Base-by-base conservation (phyloP, 2,888 invertebrate species). In the Biston stratarius region DNA sequence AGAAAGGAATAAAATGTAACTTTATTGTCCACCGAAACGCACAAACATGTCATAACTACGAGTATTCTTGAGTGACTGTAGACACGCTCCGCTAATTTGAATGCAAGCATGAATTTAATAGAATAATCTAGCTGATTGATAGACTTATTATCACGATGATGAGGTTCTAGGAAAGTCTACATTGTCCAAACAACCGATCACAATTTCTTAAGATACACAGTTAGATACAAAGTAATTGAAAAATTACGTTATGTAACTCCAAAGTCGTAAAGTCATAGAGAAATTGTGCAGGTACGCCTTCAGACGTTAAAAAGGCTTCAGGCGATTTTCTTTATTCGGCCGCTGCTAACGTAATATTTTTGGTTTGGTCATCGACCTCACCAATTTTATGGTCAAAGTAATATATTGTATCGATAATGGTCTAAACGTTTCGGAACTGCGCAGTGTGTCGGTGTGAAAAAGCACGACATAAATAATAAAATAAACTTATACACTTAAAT, bases 51-150 rank as follows among this genome's bases (percentile, higher is more conserved):
- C 24, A 24, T 24, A 24, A 24, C 24, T 3, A 24, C 24, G 24
- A 74, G 81, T 84, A 87, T 85, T 84, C 85, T 87, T 86, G 80
- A 83, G 74, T 81, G 84, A 84, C 82, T 80, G 79, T 81, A 77
- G 88, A 88, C 89, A 89, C 86, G 90, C 85, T 89, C 72, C 77
- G 83, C 83, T 84, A 85, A 87, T 88, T 87, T 87, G 82, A 89
- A 89, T 87, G 84, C 83, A 82, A 81, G 83, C 82, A 82, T 83
- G 84, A 83, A 83, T 80, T 82, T 86, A 87, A 86, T 86, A 85
- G 81, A 85, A 87, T 87, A 87, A 89, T 88, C 86, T 88, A 73
- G 79, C 84, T 89, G 90, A 91, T 89, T 88, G 89, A 91, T 91
- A 82, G 86, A 85, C 84, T 86, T 87, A 89, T 89, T 88, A 87